These are phyloP conservation scores for Callocephalon fimbriatum DNA, from an alignment of 2,113 vertebrate species.

Conservation along the genomic window DNA sequence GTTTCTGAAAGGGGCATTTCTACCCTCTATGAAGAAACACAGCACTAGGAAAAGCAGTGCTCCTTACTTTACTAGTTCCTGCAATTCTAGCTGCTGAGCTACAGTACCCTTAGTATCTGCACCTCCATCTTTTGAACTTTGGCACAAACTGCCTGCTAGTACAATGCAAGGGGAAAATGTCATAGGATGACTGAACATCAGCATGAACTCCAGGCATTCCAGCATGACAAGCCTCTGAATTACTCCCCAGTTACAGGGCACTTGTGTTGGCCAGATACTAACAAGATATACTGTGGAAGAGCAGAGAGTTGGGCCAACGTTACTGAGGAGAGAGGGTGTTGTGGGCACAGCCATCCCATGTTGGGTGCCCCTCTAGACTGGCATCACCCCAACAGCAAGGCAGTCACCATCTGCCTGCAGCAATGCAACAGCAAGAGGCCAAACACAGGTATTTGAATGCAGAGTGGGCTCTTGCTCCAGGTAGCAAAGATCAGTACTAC, in stretches of 20 bases:
- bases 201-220: not conserved
- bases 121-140: not conserved
- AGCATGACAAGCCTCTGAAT: not conserved
- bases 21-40: not conserved
- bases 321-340: not conserved
- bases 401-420: not conserved
- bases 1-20: not conserved
- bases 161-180: not conserved
- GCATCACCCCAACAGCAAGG: not conserved
- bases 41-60: not conserved
- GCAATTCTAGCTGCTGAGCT: not conserved
- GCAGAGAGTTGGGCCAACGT: accelerated
- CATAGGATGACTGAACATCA: not conserved
- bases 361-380: accelerated
- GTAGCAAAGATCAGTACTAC: not conserved
- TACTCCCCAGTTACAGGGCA: not conserved
- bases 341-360: not conserved
- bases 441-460: not conserved
- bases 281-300: not conserved
- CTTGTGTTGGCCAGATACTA: not conserved
- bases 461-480: not conserved
- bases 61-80: not conserved
- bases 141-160: not conserved
- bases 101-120: not conserved
- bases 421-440: accelerated